A percentile compares a stretch with the other conserved stretches of the same genome.
These are phyloP conservation scores for Plectropomus leopardus DNA, from an alignment of 2,113 vertebrate genomes.

Conservation along the genomic window DNA sequence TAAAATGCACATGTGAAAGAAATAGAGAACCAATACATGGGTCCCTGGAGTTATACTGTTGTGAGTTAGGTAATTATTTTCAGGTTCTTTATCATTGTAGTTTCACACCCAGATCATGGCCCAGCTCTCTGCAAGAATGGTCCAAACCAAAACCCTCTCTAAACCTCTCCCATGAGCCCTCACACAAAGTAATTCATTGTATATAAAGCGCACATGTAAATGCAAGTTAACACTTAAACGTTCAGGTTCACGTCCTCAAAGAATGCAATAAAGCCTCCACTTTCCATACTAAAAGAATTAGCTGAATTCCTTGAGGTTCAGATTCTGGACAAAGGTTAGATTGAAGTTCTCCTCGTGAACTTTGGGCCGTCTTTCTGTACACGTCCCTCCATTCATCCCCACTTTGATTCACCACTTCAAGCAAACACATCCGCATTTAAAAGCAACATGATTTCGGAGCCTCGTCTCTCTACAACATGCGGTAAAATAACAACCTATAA, in stretches of 20 bases:
- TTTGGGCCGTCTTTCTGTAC: constrained; percentile 48
- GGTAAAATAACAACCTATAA: constrained; percentile 75
- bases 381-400: constrained; percentile 50
- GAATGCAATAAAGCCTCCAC: constrained; percentile 75
- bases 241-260: constrained; percentile 71
- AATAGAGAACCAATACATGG: not conserved
- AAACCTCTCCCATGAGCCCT: constrained; percentile 56
- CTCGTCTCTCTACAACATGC: constrained; percentile 38
- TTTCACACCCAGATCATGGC: constrained; percentile 32
- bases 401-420: constrained; percentile 57
- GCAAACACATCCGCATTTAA: constrained; percentile 62
- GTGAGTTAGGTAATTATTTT: constrained; percentile 21
- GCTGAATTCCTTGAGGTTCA: constrained; percentile 75
- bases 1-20: constrained; percentile 16
- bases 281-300: constrained; percentile 76
- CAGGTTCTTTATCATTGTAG: constrained; percentile 31
- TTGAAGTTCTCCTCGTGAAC: constrained; percentile 56
- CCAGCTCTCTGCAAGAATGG: constrained; percentile 24
- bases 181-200: constrained; percentile 76
- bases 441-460: constrained; percentile 61
- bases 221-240: constrained; percentile 63
- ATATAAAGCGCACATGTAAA: constrained; percentile 61
- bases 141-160: constrained; percentile 49
- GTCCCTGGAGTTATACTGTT: constrained; percentile 7
- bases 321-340: constrained; percentile 75